Evolutionary conservation across 2,113 vertebrate genomes (phyloP).

Genomic region (Archocentrus centrarchus): DNA sequence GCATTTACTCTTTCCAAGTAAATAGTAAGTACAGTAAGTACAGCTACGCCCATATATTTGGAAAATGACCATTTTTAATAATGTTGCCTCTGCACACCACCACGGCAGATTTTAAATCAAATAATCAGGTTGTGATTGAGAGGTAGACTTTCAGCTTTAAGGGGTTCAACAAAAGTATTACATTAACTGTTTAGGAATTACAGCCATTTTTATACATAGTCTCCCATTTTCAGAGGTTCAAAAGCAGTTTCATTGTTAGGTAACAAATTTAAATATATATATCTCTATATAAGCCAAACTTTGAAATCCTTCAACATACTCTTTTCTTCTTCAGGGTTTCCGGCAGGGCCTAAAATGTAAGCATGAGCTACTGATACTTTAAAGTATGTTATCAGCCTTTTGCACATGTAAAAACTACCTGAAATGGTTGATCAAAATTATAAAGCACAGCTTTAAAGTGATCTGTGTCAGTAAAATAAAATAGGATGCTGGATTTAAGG

Average conservation of each 20-base stretch:
- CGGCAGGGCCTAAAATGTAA: not conserved
- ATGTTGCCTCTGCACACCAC: too few species aligned
- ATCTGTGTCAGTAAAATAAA: not conserved
- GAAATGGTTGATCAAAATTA: not conserved
- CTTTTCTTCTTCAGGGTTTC: not conserved
- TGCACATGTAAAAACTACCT: not conserved
- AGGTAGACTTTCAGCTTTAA: too few species aligned
- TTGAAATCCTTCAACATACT: not conserved
- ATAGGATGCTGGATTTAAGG: not conserved
- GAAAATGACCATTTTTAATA: too few species aligned
- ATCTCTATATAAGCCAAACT: not conserved
- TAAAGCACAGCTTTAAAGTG: not conserved
- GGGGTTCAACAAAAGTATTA: too few species aligned
- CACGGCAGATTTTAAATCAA: too few species aligned
- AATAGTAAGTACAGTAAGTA: too few species aligned
- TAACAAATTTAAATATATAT: not conserved
- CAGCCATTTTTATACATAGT: not conserved
- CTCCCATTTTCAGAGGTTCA: too few species aligned
- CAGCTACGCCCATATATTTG: too few species aligned
- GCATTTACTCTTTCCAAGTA: not conserved
- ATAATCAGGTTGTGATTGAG: too few species aligned
- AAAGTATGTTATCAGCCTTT: not conserved
- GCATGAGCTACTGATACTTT: not conserved
- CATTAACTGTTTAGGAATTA: not conserved
- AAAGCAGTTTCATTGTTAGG: not conserved